Evolutionary conservation across 2,797 vertebrate species (phyloP).

Genomic region (Sandelia bainsii): DNA sequence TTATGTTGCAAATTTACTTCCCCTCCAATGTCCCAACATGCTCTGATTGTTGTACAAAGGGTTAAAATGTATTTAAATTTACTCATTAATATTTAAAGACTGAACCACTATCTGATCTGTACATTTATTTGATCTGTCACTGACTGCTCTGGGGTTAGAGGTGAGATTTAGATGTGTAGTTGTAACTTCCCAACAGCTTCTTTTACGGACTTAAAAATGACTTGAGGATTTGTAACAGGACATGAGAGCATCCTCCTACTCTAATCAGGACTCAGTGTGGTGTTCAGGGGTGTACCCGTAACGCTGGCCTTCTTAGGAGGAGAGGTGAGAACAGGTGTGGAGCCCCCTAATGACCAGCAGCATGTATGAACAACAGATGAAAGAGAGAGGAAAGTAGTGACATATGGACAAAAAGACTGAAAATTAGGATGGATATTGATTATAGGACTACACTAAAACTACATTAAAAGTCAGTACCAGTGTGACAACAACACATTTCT

Average conservation of each 20-base stretch:
- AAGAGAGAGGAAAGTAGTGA: constrained; percentile 25
- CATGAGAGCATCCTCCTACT: not conserved
- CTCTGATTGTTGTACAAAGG: not conserved
- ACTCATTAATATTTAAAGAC: not conserved
- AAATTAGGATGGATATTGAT: not conserved
- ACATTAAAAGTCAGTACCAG: not conserved
- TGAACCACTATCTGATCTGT: not conserved
- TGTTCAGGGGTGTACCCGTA: constrained; percentile 39
- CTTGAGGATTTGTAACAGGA: no score
- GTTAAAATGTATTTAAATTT: not conserved
- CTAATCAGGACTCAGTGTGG: constrained; percentile 9
- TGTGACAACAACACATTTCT: not conserved
- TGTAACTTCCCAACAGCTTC: not conserved
- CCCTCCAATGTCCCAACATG: no score
- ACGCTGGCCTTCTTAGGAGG: constrained; percentile 62
- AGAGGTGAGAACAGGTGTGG: constrained; percentile 48
- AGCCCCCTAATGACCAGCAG: constrained; percentile 41
- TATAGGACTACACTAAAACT: not conserved
- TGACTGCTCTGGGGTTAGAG: not conserved
- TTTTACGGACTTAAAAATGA: not conserved
- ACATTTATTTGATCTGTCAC: not conserved
- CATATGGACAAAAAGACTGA: not conserved
- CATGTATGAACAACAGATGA: constrained; percentile 23
- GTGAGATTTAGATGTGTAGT: not conserved
- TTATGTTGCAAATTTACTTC: not conserved